Conservation (phyloP, 2,797 vertebrate genomes). For the Rhynchonycteris naso region DNA sequence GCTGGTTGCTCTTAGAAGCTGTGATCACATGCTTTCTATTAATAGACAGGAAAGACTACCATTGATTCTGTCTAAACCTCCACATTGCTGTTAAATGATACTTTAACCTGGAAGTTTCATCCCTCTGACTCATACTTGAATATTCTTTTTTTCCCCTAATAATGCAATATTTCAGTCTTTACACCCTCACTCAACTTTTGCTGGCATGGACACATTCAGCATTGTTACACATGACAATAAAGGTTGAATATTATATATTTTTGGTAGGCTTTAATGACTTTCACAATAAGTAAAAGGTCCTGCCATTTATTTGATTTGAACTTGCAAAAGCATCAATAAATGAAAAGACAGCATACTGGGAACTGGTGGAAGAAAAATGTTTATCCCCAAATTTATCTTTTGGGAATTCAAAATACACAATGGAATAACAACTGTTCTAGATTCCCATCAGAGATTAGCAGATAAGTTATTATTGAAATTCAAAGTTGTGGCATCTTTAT, state of each 20-base stretch:
- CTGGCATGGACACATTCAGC: background rate
- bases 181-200: background rate
- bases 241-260: slow-evolving; percentile 37
- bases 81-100: background rate
- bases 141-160: slow-evolving; percentile 31
- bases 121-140: background rate
- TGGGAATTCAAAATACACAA: slow-evolving; percentile 70
- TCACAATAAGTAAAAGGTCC: slow-evolving; percentile 24
- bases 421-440: slow-evolving; percentile 69
- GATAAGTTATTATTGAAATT: slow-evolving; percentile 75
- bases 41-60: background rate
- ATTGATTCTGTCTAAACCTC: slow-evolving; percentile 2
- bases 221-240: background rate
- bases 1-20: background rate
- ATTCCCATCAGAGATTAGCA: slow-evolving; percentile 65
- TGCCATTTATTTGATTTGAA: slow-evolving; percentile 40
- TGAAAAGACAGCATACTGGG: slow-evolving; percentile 41
- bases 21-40: background rate
- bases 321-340: slow-evolving; percentile 51
- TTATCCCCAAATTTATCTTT: slow-evolving; percentile 57
- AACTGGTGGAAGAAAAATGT: slow-evolving; percentile 9
- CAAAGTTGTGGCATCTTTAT: slow-evolving; percentile 77
- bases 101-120: background rate
- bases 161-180: slow-evolving; percentile 10
- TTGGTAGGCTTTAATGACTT: slow-evolving; percentile 9